A percentile compares a stretch with the other conserved stretches of the same genome.
Conservation (phyloP, 2,113 vertebrate genomes). For the zebrafish (Danio rerio) region DNA sequence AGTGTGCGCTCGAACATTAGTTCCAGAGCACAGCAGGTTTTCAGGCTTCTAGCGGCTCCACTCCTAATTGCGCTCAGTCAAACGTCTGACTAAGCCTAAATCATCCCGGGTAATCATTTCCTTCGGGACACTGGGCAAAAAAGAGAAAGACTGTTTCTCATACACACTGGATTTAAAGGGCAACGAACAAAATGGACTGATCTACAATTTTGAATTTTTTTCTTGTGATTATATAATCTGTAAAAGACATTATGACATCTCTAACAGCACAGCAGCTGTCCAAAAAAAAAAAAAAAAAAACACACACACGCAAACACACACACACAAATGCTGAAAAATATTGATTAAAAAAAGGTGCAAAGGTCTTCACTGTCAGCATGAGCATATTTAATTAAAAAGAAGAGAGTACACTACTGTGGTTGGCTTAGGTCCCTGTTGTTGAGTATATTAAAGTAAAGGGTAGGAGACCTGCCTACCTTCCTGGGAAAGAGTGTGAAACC, state of each 20-base stretch:
- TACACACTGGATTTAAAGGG: not conserved
- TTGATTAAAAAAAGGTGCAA: slow-evolving; percentile 40
- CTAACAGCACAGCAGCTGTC: not conserved
- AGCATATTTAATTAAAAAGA: slow-evolving; percentile 63
- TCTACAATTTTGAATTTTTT: not conserved
- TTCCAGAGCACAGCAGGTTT: slow-evolving; percentile 53
- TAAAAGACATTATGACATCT: not conserved
- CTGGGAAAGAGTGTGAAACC: slow-evolving; percentile 63
- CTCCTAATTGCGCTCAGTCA: slow-evolving; percentile 57
- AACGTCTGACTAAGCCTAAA: slow-evolving; percentile 53
- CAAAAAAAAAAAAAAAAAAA: too few species aligned
- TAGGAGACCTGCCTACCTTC: slow-evolving; percentile 65
- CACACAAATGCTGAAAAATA: not conserved
- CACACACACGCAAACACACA: too few species aligned
- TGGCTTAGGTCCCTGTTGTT: slow-evolving; percentile 50
- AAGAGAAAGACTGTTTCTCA: slow-evolving; percentile 11
- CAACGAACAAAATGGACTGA: not conserved
- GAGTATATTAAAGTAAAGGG: slow-evolving; percentile 62
- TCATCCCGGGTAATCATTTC: slow-evolving; percentile 56
- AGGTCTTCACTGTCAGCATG: slow-evolving; percentile 51
- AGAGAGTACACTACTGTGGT: slow-evolving; percentile 57
- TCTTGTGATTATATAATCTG: not conserved
- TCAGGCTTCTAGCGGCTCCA: slow-evolving; percentile 44
- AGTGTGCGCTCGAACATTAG: slow-evolving; percentile 19
- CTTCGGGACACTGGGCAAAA: slow-evolving; percentile 23